Base-by-base conservation (phyloP, 2,113 vertebrate genomes). In the Cavia aperea region DNA sequence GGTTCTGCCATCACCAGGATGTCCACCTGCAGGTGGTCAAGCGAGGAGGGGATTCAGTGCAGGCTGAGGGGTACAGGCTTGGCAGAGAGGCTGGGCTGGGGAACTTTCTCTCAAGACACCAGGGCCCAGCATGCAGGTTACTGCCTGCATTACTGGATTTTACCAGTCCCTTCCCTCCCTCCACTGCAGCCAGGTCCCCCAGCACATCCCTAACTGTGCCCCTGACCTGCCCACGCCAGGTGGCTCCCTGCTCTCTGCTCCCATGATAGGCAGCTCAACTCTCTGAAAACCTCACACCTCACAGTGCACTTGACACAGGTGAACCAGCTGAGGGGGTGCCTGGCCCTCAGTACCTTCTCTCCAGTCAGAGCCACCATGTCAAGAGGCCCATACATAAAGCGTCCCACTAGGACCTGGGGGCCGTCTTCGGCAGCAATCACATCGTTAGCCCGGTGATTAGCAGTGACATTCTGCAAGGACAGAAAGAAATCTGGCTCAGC, bases 311-410 rank as follows among this genome's bases (percentile, higher is more conserved):
- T 1, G 0, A 89, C 88, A 60, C 0, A 13, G 26, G 54, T 98
- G 95, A 19, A 68, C 16, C 13, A 0, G n/a, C 26, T 24, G 19
- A 0, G 81, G 72, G 87, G 1, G 36, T 6, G 36, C 81, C 72
- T 56, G 31, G 66, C 33, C 60, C 89, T n/a, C 26, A 18, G 94
- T 97, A 99, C 99, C 99, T 99, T 99, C 97, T 99, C 99, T 65
- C 99, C 99, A 0, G 99, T 99, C 91, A 99, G 97, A 60, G 99
- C 99, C 62, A 99, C 99, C 99, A 99, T 99, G 97, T 99, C 99
- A 77, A 99, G 97, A 78, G 99, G 99, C 26, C 99, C 99, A 1
- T 99, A 99, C 99, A 99, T 99, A 96, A 99, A 99, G 79, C 99
- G 98, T 19, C 99, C 99, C 68, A 99, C 98, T 68, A 99, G 97